Percentiles rank a stretch among this genome's conserved stretches.
Conservation (phyloP, 2,797 vertebrate species). For the Sebastes diaconus region DNA sequence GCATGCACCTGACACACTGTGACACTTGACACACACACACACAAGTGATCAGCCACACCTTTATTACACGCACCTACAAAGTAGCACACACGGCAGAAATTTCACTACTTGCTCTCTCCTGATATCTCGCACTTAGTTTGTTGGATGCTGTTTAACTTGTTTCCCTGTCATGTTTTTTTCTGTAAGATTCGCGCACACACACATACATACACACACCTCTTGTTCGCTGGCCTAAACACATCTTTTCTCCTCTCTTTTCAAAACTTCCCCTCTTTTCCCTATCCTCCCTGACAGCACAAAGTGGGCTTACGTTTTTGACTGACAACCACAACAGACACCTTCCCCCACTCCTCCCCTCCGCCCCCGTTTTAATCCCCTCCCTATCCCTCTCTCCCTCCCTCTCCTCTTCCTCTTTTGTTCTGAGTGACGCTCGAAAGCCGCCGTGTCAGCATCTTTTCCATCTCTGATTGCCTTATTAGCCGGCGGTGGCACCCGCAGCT, state of each 20-base stretch:
- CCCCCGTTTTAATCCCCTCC: slow-evolving; percentile 74
- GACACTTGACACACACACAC: slow-evolving; percentile 60
- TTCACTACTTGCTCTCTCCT: neutral
- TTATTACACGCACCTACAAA: slow-evolving; percentile 4
- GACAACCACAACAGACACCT: slow-evolving; percentile 86
- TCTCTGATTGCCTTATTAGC: slow-evolving; percentile 89
- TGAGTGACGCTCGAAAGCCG: slow-evolving; percentile 84
- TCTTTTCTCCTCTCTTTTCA: slow-evolving; percentile 76
- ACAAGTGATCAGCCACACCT: slow-evolving; percentile 44
- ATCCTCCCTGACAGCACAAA: slow-evolving; percentile 82
- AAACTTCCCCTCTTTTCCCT: slow-evolving; percentile 73
- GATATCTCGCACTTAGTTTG: slow-evolving; percentile 13
- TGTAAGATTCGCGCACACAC: slow-evolving; percentile 8
- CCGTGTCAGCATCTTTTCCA: slow-evolving; percentile 87
- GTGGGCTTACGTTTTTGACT: slow-evolving; percentile 83
- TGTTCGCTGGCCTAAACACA: slow-evolving; percentile 69
- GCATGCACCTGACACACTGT: slow-evolving; percentile 71
- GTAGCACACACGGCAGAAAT: neutral
- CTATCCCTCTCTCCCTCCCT: slow-evolving; percentile 63
- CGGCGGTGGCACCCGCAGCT: slow-evolving; percentile 83
- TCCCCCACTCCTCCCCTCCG: slow-evolving; percentile 41
- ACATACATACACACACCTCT: slow-evolving; percentile 41
- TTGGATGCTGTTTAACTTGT: slow-evolving; percentile 39
- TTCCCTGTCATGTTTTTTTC: slow-evolving; percentile 27
- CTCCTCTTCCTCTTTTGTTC: slow-evolving; percentile 82